Evolutionary conservation across 1,140 invertebrate species (phyloP).

Genomic region (Ylistrum balloti): DNA sequence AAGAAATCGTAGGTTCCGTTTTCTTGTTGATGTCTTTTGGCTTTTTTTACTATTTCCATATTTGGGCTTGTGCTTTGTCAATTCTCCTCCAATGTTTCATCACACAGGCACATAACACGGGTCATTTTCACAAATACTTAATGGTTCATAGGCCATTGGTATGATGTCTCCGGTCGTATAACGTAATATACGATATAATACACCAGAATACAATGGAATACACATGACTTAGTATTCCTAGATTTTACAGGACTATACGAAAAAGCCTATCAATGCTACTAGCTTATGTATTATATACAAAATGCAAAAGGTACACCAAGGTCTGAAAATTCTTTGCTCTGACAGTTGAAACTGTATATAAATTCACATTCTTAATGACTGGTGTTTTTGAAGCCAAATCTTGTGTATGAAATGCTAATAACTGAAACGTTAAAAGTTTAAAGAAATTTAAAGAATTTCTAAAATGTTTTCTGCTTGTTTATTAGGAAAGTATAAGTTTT

Average conservation of each 20-base stretch:
- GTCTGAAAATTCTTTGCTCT: background rate
- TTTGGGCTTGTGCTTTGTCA: background rate
- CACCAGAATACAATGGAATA: background rate
- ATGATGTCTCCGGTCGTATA: background rate
- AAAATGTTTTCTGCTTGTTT: no score
- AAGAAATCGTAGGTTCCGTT: background rate
- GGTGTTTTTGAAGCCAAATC: no score
- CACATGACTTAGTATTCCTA: no score
- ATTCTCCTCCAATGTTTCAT: background rate
- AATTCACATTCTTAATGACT: no score
- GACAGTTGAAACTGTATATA: no score
- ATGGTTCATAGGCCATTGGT: constrained; percentile 32
- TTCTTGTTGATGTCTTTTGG: background rate
- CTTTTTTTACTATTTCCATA: no score
- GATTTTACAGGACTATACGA: background rate
- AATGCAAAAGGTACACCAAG: background rate
- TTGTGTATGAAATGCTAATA: no score
- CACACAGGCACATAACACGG: background rate
- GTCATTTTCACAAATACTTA: background rate
- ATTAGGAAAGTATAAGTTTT: no score
- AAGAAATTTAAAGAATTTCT: no score
- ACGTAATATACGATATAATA: background rate
- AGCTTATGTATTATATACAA: background rate
- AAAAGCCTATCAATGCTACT: background rate
- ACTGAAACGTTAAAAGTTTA: no score